A percentile compares a stretch with the other conserved stretches of the same genome.
Evolutionary conservation across 1,140 invertebrate species (phyloP).

Genomic region (Euura lappo): DNA sequence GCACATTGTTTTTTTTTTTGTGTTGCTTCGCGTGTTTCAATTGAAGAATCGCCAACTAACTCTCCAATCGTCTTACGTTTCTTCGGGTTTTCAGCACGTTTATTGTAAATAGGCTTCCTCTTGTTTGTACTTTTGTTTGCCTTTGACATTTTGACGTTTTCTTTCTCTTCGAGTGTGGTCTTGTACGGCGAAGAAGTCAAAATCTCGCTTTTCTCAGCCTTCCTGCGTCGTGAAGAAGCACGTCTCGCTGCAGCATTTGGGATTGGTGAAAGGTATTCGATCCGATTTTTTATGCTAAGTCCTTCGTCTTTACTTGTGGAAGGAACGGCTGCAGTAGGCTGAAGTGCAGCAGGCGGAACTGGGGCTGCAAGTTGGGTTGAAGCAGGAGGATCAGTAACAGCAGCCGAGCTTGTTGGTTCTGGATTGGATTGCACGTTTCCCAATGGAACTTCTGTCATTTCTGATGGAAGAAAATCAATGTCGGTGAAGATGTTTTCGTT

Average conservation of each 20-base stretch:
- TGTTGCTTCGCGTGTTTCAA: neutral
- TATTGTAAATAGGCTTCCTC: neutral
- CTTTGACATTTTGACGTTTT: slow-evolving; percentile 12
- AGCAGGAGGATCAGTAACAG: neutral
- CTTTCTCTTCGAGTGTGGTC: slow-evolving; percentile 13
- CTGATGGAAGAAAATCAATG: neutral
- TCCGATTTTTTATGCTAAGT: neutral
- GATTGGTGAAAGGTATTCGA: neutral
- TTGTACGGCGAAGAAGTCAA: slow-evolving; percentile 20
- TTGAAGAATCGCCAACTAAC: neutral
- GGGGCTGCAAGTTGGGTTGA: no score
- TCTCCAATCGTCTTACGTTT: neutral
- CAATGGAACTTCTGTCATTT: neutral
- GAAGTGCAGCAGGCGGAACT: no score
- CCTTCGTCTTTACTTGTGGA: neutral
- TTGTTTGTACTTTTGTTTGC: neutral
- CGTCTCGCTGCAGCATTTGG: neutral
- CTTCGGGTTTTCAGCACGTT: neutral
- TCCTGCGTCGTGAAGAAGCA: slow-evolving; percentile 5
- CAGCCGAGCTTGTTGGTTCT: neutral
- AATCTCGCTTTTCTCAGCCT: slow-evolving; percentile 18
- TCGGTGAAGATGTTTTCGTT: slow-evolving; percentile 33
- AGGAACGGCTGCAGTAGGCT: no score
- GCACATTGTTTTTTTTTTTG: neutral
- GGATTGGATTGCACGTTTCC: neutral